These are phyloP conservation scores for Arctopsyche grandis DNA, from an alignment of 1,140 invertebrate genomes.

Conservation along the genomic window DNA sequence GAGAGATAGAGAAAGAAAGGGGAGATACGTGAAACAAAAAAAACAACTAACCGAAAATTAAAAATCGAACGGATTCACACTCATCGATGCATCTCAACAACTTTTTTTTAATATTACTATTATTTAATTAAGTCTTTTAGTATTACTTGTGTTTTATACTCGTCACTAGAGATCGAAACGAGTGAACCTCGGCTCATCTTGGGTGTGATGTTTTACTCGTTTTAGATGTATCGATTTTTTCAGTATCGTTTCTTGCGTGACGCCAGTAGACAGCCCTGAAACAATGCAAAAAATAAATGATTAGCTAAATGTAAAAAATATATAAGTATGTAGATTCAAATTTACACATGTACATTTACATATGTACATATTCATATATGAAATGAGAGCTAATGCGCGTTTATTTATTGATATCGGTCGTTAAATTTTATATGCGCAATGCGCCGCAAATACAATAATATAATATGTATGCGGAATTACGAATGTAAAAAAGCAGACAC, in stretches of 20 bases:
- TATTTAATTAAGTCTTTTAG: no score
- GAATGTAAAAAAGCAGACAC: background rate
- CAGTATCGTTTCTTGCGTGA: constrained; percentile 14
- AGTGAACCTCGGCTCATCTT: no score
- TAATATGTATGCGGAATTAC: background rate
- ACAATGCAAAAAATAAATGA: background rate
- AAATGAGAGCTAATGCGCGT: background rate
- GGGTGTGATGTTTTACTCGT: background rate
- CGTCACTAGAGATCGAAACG: no score
- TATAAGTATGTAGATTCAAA: no score
- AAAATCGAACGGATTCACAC: constrained; percentile 11
- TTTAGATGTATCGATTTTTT: background rate
- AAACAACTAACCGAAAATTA: background rate
- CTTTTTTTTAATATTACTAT: no score
- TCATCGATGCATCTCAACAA: background rate
- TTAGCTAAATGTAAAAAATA: no score
- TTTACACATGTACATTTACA: no score
- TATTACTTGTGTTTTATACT: no score
- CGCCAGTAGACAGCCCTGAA: background rate
- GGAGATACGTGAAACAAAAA: no score
- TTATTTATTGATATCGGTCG: constrained; percentile 2
- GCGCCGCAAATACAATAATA: constrained; percentile 7
- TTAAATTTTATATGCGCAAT: constrained; percentile 1
- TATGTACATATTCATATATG: no score
- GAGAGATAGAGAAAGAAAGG: no score